A percentile compares a stretch with the other conserved stretches of the same genome.
phyloP scores from a whole-genome alignment of 2,888 invertebrate genomes.

The Apeira syringaria region DNA sequence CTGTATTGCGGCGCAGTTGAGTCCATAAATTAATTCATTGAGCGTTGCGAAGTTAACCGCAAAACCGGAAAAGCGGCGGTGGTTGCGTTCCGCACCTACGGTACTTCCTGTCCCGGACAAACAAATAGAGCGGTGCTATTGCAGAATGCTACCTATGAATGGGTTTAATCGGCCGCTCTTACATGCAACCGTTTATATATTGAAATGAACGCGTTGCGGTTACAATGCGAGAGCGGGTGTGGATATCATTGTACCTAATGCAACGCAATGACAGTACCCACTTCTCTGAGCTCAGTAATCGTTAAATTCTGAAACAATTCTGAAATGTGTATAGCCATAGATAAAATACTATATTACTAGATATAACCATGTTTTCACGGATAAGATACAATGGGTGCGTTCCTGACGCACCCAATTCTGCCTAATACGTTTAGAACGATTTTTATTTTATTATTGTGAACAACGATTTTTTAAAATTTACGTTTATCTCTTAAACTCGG shows the following conservation, averaged over 20 bases:
- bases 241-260: constrained; percentile 19
- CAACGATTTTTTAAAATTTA: too few species aligned
- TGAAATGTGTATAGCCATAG: too few species aligned
- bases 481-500: too few species aligned
- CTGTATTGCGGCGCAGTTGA: constrained; percentile 29
- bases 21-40: constrained; percentile 42
- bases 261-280: not conserved
- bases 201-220: constrained; percentile 49
- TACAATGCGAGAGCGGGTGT: constrained; percentile 22
- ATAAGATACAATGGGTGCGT: too few species aligned
- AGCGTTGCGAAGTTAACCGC: constrained; percentile 40
- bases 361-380: too few species aligned
- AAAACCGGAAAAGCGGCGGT: constrained; percentile 59
- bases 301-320: too few species aligned
- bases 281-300: too few species aligned
- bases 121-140: constrained; percentile 65
- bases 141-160: constrained; percentile 46
- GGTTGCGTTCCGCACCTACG: constrained; percentile 66
- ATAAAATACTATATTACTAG: too few species aligned
- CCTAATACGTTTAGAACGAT: too few species aligned
- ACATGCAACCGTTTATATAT: constrained; percentile 63
- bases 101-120: constrained; percentile 69
- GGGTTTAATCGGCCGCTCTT: constrained; percentile 51
- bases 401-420: too few species aligned
- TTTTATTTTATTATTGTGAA: too few species aligned